Conservation (phyloP, 1,140 invertebrate genomes). For the Drosophila suzukii region DNA sequence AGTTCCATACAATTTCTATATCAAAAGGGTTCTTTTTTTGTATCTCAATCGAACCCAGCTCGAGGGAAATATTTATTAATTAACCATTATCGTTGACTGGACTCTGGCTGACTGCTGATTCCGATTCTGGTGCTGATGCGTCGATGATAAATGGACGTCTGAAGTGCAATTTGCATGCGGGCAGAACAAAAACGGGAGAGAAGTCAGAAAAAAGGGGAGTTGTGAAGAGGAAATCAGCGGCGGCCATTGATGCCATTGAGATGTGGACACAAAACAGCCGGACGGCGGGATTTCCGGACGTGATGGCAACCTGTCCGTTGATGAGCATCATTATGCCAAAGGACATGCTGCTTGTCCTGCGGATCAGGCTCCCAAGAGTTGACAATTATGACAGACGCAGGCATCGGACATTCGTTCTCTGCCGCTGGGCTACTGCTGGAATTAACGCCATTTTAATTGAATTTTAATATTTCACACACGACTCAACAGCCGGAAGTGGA, state of each 20-base stretch:
- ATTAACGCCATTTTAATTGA: conserved; percentile 84
- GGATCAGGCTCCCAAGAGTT: conserved; percentile 56
- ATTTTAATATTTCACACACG: conserved; percentile 84
- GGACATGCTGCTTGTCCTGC: conserved; percentile 62
- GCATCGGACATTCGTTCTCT: conserved; percentile 44
- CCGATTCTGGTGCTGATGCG: conserved; percentile 41
- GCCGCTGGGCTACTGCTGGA: conserved; percentile 50
- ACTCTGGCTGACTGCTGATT: conserved; percentile 32
- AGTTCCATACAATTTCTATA: conserved; percentile 33
- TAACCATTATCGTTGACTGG: conserved; percentile 73
- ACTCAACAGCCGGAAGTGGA: conserved; percentile 70
- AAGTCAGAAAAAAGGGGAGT: conserved; percentile 1
- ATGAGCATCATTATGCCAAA: conserved; percentile 79
- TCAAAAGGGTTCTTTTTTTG: conserved; percentile 25
- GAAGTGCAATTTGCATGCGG: conserved; percentile 78
- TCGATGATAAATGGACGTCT: conserved; percentile 73
- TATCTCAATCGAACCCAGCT: conserved; percentile 24
- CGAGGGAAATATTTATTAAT: conserved; percentile 75
- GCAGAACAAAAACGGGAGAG: conserved; percentile 39
- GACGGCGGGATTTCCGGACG: conserved; percentile 17
- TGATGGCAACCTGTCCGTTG: conserved; percentile 50
- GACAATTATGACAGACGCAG: conserved; percentile 78
- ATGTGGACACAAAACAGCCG: conserved; percentile 39
- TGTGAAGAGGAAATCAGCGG: conserved; percentile 52
- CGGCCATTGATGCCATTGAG: conserved; percentile 53